Evolutionary conservation across 2,113 vertebrate genomes (phyloP).

Genomic region (Diphyllodes magnificus): DNA sequence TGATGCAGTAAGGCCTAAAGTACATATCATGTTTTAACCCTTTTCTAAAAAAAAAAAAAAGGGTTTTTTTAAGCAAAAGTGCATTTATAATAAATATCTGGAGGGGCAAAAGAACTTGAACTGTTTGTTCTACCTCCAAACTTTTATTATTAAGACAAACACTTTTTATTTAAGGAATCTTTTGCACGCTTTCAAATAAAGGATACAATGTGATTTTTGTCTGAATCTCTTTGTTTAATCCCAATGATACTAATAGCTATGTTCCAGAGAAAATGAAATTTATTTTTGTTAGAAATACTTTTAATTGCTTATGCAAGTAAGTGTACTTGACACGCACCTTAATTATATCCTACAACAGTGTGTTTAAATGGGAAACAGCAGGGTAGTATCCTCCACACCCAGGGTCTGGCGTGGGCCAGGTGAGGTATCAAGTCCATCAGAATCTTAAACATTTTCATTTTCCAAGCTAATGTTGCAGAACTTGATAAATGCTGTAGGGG

Average conservation of each 20-base stretch:
- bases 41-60: not conserved
- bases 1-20: not conserved
- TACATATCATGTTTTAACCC: slow-evolving; percentile 50
- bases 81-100: not conserved
- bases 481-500: not conserved
- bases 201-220: not conserved
- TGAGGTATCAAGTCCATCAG: accelerated
- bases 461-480: not conserved
- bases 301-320: not conserved
- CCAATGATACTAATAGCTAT: not conserved
- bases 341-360: not conserved
- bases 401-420: not conserved
- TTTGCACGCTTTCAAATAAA: slow-evolving; percentile 67
- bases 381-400: not conserved
- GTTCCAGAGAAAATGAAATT: not conserved
- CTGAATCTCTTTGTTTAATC: not conserved
- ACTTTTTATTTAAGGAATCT: slow-evolving; percentile 62
- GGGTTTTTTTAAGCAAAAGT: not conserved
- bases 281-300: not conserved
- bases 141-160: slow-evolving; percentile 49
- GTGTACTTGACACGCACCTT: not conserved
- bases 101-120: not conserved
- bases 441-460: not conserved
- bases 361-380: not conserved
- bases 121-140: slow-evolving; percentile 46